Evolutionary conservation across 1,140 invertebrate species (phyloP), one percentile per base, ranked within the genome.

Genomic region (Drosophila eugracilis): DNA sequence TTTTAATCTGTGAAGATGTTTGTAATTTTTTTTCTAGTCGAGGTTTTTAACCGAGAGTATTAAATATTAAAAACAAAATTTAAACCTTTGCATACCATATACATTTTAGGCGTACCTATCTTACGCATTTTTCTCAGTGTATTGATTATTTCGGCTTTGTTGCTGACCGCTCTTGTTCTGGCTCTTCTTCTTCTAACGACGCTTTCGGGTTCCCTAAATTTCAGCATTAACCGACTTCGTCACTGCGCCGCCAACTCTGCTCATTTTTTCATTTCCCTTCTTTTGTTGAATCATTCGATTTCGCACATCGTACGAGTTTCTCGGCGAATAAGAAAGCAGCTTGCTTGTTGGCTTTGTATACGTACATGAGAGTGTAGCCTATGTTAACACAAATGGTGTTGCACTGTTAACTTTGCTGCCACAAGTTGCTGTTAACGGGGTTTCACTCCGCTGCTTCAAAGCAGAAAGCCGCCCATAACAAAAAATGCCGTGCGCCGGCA

Each of bases 281-380:
- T 78, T 78, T 83, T 71, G 71, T 84, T 71, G 70, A 78, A 67
- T 69, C 70, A 65, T 86, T 78, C 72, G 75, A 48, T 54, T 26
- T 49, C 39, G 60, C 73, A 78, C 65, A 88, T 89, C 83, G 59
- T 89, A 83, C 84, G 78, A 86, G 75, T 78, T 86, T 86, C 76
- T 78, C 69, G 65, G 78, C 71, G 75, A 85, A 85, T 83, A 65
- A 83, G 79, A 83, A 83, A 78, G 59, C 79, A 60, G 83, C 73
- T 47, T 72, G 69, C 28, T 21, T 55, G 32, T 12, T 6, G 28
- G 53, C 6, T 44, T 32, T 36, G 63, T 59, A 32, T 52, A 32
- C 52, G 36, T 26, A n/a, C n/a, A n/a, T n/a, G n/a, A n/a, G 28
- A 50, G 44, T 53, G 58, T 63, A 58, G 67, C 57, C 58, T 58